phyloP scores from a whole-genome alignment of 2,113 vertebrate species.

The Apeltes quadracus region DNA sequence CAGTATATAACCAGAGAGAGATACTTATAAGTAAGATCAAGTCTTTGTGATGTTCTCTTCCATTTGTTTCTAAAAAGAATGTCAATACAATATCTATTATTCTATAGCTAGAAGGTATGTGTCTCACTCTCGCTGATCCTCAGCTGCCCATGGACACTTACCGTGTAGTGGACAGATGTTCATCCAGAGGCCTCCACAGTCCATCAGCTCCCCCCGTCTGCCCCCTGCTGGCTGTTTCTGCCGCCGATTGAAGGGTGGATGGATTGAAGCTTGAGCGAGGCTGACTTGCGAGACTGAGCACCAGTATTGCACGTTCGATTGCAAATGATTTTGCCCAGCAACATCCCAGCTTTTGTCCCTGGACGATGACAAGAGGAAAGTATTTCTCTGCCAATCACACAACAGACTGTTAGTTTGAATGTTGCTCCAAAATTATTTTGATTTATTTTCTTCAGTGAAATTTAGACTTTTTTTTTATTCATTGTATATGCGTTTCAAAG shows the following conservation, averaged over 20 bases:
- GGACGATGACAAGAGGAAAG: slow-evolving; percentile 1
- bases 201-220: background rate
- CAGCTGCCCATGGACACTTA: background rate
- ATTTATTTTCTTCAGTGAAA: slow-evolving; percentile 1
- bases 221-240: background rate
- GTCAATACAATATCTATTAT: background rate
- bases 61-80: background rate
- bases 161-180: background rate
- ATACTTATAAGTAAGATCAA: background rate
- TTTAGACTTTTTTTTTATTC: background rate
- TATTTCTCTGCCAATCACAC: background rate
- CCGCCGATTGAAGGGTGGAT: background rate
- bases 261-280: background rate
- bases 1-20: background rate
- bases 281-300: background rate
- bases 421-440: background rate
- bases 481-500: too few relatives aligned
- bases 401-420: slow-evolving; percentile 5
- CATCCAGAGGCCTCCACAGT: background rate
- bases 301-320: background rate
- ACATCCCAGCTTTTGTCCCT: background rate
- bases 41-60: background rate
- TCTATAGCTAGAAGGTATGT: background rate
- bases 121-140: background rate
- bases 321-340: background rate